Conservation (phyloP, 2,888 invertebrate genomes). For the Microplitis manilae region DNA sequence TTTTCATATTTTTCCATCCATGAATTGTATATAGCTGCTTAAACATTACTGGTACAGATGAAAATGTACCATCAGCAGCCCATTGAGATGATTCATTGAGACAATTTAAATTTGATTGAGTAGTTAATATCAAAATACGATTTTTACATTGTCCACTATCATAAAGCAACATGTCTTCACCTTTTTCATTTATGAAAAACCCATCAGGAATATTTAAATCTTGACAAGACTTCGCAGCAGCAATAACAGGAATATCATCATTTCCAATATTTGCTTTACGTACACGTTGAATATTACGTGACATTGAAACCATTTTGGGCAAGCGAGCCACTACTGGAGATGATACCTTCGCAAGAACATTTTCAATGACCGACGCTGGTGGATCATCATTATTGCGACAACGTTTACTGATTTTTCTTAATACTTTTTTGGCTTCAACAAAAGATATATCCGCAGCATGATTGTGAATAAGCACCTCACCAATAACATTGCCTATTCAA, state of each 20-base stretch:
- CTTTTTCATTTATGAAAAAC: neutral
- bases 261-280: neutral
- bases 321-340: neutral
- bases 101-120: constrained; percentile 18
- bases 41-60: constrained; percentile 29
- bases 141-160: constrained; percentile 1
- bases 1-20: constrained; percentile 19
- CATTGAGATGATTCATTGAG: constrained; percentile 9
- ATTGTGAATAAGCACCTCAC: neutral
- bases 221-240: neutral
- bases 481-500: neutral
- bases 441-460: neutral
- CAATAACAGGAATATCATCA: neutral
- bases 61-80: constrained; percentile 30
- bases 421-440: neutral
- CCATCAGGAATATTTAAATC: neutral
- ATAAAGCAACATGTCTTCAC: constrained; percentile 20
- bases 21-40: constrained; percentile 26
- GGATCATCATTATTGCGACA: neutral
- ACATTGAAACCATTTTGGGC: neutral
- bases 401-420: neutral
- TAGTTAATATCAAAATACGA: constrained; percentile 19
- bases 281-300: neutral
- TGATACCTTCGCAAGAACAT: neutral
- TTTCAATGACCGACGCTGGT: neutral